phyloP scores from a whole-genome alignment of 2,797 vertebrate species.

The Sciaenops ocellatus region DNA sequence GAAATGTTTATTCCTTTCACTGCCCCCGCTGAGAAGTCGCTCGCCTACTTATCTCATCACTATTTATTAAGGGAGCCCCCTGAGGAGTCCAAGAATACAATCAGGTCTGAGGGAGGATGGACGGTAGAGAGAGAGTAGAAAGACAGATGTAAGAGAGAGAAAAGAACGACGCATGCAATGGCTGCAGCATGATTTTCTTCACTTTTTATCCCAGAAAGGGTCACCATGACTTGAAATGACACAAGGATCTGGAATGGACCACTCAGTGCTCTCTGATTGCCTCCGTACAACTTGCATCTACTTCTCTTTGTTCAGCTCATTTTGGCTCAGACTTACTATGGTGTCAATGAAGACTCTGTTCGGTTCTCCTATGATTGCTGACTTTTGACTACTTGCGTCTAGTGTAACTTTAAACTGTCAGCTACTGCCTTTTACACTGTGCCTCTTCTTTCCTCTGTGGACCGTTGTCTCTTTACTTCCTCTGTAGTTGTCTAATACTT shows the following conservation, averaged over 20 bases:
- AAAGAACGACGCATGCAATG: slow-evolving; percentile 18
- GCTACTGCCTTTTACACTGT: slow-evolving; percentile 32
- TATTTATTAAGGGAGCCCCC: slow-evolving; percentile 77
- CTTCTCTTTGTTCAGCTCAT: slow-evolving; percentile 39
- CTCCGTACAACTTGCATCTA: slow-evolving; percentile 26
- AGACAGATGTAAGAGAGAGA: background rate
- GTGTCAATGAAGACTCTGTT: slow-evolving; percentile 44
- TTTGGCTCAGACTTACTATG: slow-evolving; percentile 26
- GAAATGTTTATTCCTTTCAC: slow-evolving; percentile 79
- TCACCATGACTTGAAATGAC: slow-evolving; percentile 45
- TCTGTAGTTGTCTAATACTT: slow-evolving; percentile 49
- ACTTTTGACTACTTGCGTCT: slow-evolving; percentile 49
- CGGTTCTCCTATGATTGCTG: slow-evolving; percentile 45
- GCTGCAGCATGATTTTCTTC: slow-evolving; percentile 25
- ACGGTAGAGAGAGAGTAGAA: slow-evolving; percentile 9
- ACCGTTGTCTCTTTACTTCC: slow-evolving; percentile 41
- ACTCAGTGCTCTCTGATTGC: slow-evolving; percentile 44
- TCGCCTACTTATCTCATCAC: slow-evolving; percentile 81
- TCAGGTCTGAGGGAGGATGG: slow-evolving; percentile 41
- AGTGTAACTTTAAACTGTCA: slow-evolving; percentile 61
- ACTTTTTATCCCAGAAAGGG: slow-evolving; percentile 32
- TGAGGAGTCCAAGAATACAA: slow-evolving; percentile 53
- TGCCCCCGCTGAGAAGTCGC: slow-evolving; percentile 69
- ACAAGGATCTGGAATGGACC: slow-evolving; percentile 30
- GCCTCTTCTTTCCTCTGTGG: slow-evolving; percentile 31